Percentiles rank a stretch among this genome's conserved stretches.
Conservation (phyloP, 2,113 vertebrate species). For the Anolis sagrei region DNA sequence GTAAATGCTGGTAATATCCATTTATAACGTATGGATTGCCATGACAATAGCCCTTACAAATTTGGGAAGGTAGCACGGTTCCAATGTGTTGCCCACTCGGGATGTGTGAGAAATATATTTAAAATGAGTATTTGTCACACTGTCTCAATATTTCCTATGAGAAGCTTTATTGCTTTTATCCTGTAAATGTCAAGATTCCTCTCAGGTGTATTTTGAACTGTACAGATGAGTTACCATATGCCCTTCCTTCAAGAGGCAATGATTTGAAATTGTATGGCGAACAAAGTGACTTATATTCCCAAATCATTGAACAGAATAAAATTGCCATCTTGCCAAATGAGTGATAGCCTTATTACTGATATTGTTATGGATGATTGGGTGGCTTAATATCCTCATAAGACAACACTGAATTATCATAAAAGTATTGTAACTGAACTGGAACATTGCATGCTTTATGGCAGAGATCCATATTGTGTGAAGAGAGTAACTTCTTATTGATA, state of each 20-base stretch:
- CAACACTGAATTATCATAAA: background rate
- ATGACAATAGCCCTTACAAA: no score
- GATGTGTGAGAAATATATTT: background rate
- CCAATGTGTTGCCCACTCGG: no score
- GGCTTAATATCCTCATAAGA: background rate
- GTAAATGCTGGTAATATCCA: no score
- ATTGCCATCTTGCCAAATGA: background rate
- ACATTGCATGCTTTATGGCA: background rate
- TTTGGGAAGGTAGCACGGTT: no score
- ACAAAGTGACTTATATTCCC: background rate
- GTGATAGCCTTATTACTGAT: background rate
- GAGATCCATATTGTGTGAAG: background rate
- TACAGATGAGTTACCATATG: conserved; percentile 12
- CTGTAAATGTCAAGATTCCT: conserved; percentile 22
- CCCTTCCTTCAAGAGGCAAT: conserved; percentile 17
- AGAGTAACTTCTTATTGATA: background rate
- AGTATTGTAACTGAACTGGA: background rate
- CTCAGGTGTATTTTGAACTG: conserved; percentile 8
- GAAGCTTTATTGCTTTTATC: background rate
- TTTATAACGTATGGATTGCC: no score
- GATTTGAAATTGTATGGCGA: background rate
- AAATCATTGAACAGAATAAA: background rate
- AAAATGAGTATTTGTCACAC: conserved; percentile 8
- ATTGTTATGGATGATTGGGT: background rate
- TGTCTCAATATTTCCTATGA: conserved; percentile 7